Conservation (phyloP, 2,113 vertebrate species). For the Anoplopoma fimbria region DNA sequence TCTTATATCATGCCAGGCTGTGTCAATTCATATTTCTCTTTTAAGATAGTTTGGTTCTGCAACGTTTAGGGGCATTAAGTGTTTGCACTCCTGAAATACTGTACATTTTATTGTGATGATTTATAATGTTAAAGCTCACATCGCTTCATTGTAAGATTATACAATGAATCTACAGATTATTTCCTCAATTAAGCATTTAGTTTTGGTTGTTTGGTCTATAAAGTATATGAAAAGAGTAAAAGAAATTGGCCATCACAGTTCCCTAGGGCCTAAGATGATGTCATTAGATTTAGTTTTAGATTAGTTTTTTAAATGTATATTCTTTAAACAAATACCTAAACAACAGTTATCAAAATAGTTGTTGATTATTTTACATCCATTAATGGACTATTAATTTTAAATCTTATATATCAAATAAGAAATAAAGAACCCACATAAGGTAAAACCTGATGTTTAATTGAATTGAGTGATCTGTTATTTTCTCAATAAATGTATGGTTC, state of each 20-base stretch:
- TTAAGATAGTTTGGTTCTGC: neutral
- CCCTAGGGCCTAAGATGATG: neutral
- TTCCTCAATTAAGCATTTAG: neutral
- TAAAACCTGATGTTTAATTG: neutral
- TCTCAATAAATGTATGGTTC: too few species aligned
- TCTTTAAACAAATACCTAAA: too few species aligned
- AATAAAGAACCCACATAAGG: neutral
- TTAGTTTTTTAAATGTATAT: too few species aligned
- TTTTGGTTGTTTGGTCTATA: neutral
- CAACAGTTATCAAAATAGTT: neutral
- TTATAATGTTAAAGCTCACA: neutral
- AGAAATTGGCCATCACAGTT: too few species aligned
- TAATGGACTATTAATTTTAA: too few species aligned
- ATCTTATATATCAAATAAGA: neutral
- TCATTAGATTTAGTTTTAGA: too few species aligned
- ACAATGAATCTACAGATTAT: neutral
- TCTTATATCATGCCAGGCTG: neutral
- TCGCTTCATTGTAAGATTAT: neutral
- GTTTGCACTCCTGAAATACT: neutral
- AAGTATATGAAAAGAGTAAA: neutral
- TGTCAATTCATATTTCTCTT: neutral
- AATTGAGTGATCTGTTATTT: neutral
- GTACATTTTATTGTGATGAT: neutral
- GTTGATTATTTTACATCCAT: neutral
- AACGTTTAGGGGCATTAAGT: neutral